These are phyloP conservation scores for Geodia barretti DNA, from an alignment of 37 sponge, comb jelly and placozoan species.

Conservation along the genomic window DNA sequence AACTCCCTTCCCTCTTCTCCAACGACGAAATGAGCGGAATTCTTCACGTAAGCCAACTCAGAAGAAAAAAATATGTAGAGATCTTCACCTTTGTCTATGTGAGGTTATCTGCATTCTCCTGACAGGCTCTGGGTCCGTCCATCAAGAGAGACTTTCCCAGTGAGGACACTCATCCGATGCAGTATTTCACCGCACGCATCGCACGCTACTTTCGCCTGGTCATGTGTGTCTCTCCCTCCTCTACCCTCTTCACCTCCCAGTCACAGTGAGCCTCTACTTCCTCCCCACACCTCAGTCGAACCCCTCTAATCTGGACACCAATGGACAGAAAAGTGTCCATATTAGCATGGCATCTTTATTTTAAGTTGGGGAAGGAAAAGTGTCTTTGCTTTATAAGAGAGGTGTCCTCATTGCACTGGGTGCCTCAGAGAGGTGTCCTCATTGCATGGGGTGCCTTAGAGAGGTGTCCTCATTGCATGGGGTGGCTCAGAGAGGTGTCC, in stretches of 20 bases:
- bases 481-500: too few species aligned
- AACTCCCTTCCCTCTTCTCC: slow-evolving; percentile 78
- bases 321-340: too few species aligned
- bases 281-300: neutral
- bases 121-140: slow-evolving; percentile 69
- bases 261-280: slow-evolving; percentile 60
- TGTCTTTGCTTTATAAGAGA: too few species aligned
- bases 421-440: too few species aligned
- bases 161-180: slow-evolving; percentile 71
- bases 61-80: neutral
- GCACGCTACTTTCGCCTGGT: slow-evolving; percentile 75
- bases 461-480: too few species aligned
- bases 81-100: slow-evolving; percentile 1
- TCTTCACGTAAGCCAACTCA: slow-evolving; percentile 50
- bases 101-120: neutral
- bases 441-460: too few species aligned
- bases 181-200: slow-evolving; percentile 79
- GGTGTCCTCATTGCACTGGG: too few species aligned
- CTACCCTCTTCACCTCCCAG: slow-evolving; percentile 45
- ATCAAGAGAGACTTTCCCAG: slow-evolving; percentile 90
- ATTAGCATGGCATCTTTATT: too few species aligned
- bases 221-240: slow-evolving; percentile 69
- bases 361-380: too few species aligned
- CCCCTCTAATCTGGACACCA: neutral
- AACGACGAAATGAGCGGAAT: slow-evolving; percentile 92